Evolutionary conservation across 2,888 invertebrate species (phyloP).

Genomic region (Tiliacea citrago): DNA sequence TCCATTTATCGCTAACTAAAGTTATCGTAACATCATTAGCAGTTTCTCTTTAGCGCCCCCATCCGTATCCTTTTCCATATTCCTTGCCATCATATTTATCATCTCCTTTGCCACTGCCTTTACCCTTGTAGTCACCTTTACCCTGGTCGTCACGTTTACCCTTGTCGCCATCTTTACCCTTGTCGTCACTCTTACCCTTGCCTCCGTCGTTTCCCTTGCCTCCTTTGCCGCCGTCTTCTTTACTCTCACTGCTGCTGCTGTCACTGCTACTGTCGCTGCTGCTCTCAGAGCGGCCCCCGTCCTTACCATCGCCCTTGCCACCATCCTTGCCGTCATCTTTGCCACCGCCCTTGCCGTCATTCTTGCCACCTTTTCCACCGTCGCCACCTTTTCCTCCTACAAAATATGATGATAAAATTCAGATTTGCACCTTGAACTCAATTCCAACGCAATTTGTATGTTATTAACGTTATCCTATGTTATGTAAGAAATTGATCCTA

Average conservation of each 20-base stretch:
- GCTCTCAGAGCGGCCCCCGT: slow-evolving; percentile 24
- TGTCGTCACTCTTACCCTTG: slow-evolving; percentile 5
- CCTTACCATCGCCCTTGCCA: slow-evolving; percentile 9
- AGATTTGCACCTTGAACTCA: slow-evolving; percentile 15
- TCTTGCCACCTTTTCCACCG: slow-evolving; percentile 6
- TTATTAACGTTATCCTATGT: not conserved
- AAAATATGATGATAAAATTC: not conserved
- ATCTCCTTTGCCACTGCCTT: slow-evolving; percentile 15
- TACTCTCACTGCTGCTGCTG: slow-evolving; percentile 39
- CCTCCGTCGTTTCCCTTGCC: not conserved
- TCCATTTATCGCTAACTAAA: not conserved
- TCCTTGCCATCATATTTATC: slow-evolving; percentile 31
- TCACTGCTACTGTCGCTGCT: slow-evolving; percentile 32
- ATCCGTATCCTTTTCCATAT: slow-evolving; percentile 51
- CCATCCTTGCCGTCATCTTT: slow-evolving; percentile 20
- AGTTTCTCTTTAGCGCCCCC: slow-evolving; percentile 29
- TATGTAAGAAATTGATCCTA: not conserved
- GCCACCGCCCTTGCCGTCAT: not conserved
- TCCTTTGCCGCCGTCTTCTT: slow-evolving; percentile 1
- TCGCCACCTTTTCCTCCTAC: slow-evolving; percentile 22
- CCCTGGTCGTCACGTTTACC: not conserved
- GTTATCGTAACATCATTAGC: not conserved
- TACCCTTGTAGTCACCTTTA: slow-evolving; percentile 16
- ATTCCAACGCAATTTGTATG: not conserved
- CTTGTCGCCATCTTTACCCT: slow-evolving; percentile 4